Conservation (phyloP, 1,140 invertebrate genomes). For the Temnothorax longispinosus region DNA sequence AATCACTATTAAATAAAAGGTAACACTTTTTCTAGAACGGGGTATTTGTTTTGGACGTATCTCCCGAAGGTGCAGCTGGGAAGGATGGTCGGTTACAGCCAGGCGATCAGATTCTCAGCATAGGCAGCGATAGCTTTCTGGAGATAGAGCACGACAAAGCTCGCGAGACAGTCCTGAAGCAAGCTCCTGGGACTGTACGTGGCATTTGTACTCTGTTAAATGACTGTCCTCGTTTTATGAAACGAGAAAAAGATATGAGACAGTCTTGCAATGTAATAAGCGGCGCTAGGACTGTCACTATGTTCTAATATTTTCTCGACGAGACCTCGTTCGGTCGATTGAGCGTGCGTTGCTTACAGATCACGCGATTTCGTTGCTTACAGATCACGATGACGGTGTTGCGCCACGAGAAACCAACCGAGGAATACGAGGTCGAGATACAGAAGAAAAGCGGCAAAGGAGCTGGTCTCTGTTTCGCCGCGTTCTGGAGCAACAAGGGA, state of each 20-base stretch:
- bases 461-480: slow-evolving; percentile 95
- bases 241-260: neutral
- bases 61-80: slow-evolving; percentile 95
- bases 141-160: slow-evolving; percentile 89
- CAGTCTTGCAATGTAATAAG: no score
- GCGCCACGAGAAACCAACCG: slow-evolving; percentile 93
- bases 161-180: slow-evolving; percentile 87
- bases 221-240: neutral
- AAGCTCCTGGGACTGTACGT: slow-evolving; percentile 88
- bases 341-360: neutral
- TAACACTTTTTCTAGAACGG: slow-evolving; percentile 89
- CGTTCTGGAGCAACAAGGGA: slow-evolving; percentile 94
- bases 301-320: neutral
- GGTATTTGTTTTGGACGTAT: slow-evolving; percentile 97
- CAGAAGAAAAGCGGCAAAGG: slow-evolving; percentile 97
- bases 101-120: slow-evolving; percentile 97
- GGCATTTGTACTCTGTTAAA: neutral
- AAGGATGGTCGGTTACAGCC: slow-evolving; percentile 95
- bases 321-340: neutral
- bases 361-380: slow-evolving; percentile 73
- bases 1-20: neutral
- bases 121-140: slow-evolving; percentile 92
- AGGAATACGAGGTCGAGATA: slow-evolving; percentile 95
- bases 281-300: no score
- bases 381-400: slow-evolving; percentile 96